These are phyloP conservation scores for Psettodes erumei DNA, from an alignment of 2,113 vertebrate genomes.

Conservation along the genomic window DNA sequence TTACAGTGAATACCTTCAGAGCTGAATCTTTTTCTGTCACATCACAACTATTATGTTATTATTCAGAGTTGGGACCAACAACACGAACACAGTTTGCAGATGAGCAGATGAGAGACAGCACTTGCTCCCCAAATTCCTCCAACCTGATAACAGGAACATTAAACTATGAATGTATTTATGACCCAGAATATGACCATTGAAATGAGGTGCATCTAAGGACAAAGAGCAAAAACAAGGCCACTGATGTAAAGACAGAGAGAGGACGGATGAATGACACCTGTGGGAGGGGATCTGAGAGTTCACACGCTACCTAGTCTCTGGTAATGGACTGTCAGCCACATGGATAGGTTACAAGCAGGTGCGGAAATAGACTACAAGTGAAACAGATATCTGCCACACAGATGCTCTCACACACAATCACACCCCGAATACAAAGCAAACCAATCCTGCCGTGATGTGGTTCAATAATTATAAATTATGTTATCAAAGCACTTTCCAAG, in stretches of 20 bases:
- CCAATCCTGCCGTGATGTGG: not conserved
- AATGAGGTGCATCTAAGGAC: conserved; percentile 33
- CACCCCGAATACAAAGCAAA: not conserved
- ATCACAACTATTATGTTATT: conserved; percentile 30
- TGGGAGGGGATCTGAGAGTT: conserved; percentile 41
- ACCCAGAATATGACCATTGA: not conserved
- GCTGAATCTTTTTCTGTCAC: conserved; percentile 37
- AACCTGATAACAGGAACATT: not conserved
- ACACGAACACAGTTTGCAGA: not conserved
- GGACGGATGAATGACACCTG: conserved; percentile 45
- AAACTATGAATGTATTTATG: not conserved
- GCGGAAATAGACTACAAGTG: conserved; percentile 35
- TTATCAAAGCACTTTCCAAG: no score
- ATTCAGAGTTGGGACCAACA: conserved; percentile 22
- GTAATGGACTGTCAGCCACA: conserved; percentile 34
- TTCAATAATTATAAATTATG: not conserved
- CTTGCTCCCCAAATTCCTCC: not conserved
- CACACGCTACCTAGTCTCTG: conserved; percentile 43
- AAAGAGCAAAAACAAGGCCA: conserved; percentile 59
- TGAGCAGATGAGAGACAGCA: no score
- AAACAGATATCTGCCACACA: conserved; percentile 32
- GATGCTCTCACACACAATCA: conserved; percentile 14
- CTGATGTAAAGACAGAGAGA: conserved; percentile 59
- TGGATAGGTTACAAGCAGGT: conserved; percentile 47
- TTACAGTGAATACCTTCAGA: conserved; percentile 16